Base-by-base conservation (phyloP, 2,113 vertebrate genomes). In the Salvelinus sp. region DNA sequence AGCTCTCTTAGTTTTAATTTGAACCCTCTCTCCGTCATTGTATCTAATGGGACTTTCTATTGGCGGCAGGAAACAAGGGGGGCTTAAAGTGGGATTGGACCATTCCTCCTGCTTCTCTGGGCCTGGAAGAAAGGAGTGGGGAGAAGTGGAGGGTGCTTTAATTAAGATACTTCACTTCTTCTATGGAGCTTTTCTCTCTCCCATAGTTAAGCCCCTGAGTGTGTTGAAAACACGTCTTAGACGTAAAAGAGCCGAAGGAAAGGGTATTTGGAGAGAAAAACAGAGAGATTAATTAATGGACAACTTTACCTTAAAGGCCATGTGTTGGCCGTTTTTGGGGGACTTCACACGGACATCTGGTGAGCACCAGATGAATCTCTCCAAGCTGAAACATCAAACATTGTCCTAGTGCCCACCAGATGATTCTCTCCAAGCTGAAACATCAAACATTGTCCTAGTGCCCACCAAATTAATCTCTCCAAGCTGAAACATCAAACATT, bases 21-120 rank as follows among this genome's bases (percentile, higher is more conserved):
- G 84, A 82, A 77, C 75, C 57, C 81, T 83, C 85, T 91, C 86
- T 77, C 69, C 78, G 77, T 84, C 87, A 81, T 90, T 89, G 83
- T 84, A 77, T 89, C 86, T 91, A 93, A 91, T 91, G 72, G 87
- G 87, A 90, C 88, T 88, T 89, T 91, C 84, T 88, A 88, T 82
- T 75, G 87, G 84, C 84, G 78, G 85, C 76, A 74, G 76, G 74
- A 79, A 83, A 87, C 81, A 85, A 87, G 88, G 64, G 71, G 64
- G 82, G 76, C 77, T 72, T 78, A 80, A 86, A 91, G 87, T 85
- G 79, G 77, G 72, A 73, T 70, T 57, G 79, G 82, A 81, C 79
- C 84, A 82, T 87, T 88, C 81, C 83, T 78, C 76, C 81, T 79
- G 78, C 79, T 79, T 88, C 78, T 78, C 67, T 72, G 64, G 22